phyloP scores from a whole-genome alignment of 1,140 invertebrate genomes.

The Bactericera cockerelli region DNA sequence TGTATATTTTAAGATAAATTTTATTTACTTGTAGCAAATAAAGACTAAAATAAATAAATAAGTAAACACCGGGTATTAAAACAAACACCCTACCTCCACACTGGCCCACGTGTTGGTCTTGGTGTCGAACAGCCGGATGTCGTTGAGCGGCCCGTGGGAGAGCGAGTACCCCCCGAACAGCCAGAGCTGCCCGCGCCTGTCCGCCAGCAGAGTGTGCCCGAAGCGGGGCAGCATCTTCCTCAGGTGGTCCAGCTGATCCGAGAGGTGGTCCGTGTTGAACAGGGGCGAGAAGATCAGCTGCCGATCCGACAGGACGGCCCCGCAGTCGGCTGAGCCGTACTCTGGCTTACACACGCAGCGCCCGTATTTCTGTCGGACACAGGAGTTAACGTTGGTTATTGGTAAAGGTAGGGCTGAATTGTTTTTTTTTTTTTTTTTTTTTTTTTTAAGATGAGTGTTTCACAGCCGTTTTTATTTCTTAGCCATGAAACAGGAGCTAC shows the following conservation, averaged over 20 bases:
- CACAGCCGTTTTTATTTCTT: too few relatives aligned
- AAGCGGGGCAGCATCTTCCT: constrained; percentile 71
- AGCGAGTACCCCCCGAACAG: constrained; percentile 89
- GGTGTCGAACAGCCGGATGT: constrained; percentile 75
- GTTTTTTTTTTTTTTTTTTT: too few relatives aligned
- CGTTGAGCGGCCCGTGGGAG: constrained; percentile 72
- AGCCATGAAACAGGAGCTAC: too few relatives aligned
- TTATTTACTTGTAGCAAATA: too few relatives aligned
- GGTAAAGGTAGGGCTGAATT: too few relatives aligned
- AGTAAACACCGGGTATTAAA: too few relatives aligned
- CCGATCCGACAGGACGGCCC: constrained; percentile 31
- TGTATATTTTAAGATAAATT: too few relatives aligned
- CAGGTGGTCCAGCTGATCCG: constrained; percentile 57
- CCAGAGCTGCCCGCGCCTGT: constrained; percentile 66
- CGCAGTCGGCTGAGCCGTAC: constrained; percentile 61
- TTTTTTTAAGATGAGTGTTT: too few relatives aligned
- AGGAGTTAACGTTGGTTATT: too few relatives aligned
- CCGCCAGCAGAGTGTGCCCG: constrained; percentile 71
- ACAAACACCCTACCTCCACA: constrained; percentile 26
- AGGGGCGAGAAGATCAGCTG: constrained; percentile 62
- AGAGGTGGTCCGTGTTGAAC: constrained; percentile 57
- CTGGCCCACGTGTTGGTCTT: constrained; percentile 75
- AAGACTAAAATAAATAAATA: too few relatives aligned
- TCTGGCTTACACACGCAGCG: constrained; percentile 57
- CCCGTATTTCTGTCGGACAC: constrained; percentile 55